Base-by-base conservation (phyloP, 2,797 vertebrate species). In the Cuculus canorus region DNA sequence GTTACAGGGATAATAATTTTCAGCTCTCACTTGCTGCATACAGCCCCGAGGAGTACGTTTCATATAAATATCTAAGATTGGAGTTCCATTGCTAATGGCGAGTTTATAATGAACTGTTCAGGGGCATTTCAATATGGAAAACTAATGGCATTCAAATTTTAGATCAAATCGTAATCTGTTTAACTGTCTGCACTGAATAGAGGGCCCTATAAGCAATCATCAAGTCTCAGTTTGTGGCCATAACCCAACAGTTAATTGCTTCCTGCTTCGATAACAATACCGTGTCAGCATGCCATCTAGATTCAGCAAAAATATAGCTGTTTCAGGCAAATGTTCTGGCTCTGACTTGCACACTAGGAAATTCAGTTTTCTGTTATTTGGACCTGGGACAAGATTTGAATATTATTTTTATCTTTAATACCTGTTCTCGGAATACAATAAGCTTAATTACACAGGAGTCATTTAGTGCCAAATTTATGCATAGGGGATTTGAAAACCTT, bases 41-140 rank as follows among this genome's bases (percentile, higher is more conserved):
- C 75, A 88, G 33, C 91, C 81, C 73, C 21, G 6, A 93, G 82
- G 66, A 88, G 64, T 16, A 12, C 0, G 0, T 17, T 28, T 82
- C 80, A 17, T 70, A 70, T 56, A 45, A 83, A n/a, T 33, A 45
- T 60, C 47, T 94, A 43, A 88, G 85, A 87, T 59, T 71, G 85
- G 66, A 94, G 71, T 84, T 92, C 76, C 86, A 33, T 81, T 86
- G 88, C 83, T 96, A 39, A 72, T 70, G 76, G 93, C 88, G 87
- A 86, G 66, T 77, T 93, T 84, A 57, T 86, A 90, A 87, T 90
- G 59, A 95, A 85, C 79, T 78, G 64, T 80, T 95, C 35, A 28
- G 71, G 91, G 71, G 76, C n/a, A 45, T 92, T 65, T 73, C 76
- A 84, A 82, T 95, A 63, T 63, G 65, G 63, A 90, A 82, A 83